Evolutionary conservation across 2,113 vertebrate genomes (phyloP), one percentile per base, ranked within the genome.

Genomic region (Perognathus longimembris): DNA sequence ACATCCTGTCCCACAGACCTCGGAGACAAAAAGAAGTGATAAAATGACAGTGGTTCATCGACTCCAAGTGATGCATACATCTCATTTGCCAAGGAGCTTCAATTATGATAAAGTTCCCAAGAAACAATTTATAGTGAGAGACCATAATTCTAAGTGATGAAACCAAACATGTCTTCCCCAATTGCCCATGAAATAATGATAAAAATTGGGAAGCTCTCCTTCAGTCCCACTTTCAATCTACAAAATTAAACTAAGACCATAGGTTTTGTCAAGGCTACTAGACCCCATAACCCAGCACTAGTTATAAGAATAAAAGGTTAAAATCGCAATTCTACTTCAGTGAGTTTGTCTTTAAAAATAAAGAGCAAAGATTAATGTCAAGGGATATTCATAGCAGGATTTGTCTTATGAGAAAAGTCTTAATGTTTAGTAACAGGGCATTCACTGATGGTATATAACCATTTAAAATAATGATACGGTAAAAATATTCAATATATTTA

Each of bases 371-470:
- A 80, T 76, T 70, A 76, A 67, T 66, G 21, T 76, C 12, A 20
- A 64, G 77, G 32, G 21, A 64, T 89, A 85, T 59, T 82, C 70
- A 89, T 15, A 66, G 10, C 7, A 75, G 15, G 45, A 80, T 80
- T 86, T 83, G 18, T 79, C 34, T 92, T 63, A 45, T 38, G 69
- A 67, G 61, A 67, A 90, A 92, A 93, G 64, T 70, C 26, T 71
- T 79, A 78, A 73, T 10, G 28, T 34, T 87, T 50, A 80, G 17
- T 34, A 81, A 77, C 7, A 67, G 7, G 10, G 24, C 3, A 38
- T 71, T 89, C 59, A 11, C 85, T 70, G 32, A 79, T 5, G 38
- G 24, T n/a, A 50, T 34, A 79, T 34, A 83, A 70, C 8, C 50
- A 36, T 63, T 79, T 15, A 66, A 74, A 90, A 90, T 75, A 36